A percentile compares a stretch with the other conserved stretches of the same genome.
Conservation (phyloP, 2,113 vertebrate species). For the Mormoops blainvillei region DNA sequence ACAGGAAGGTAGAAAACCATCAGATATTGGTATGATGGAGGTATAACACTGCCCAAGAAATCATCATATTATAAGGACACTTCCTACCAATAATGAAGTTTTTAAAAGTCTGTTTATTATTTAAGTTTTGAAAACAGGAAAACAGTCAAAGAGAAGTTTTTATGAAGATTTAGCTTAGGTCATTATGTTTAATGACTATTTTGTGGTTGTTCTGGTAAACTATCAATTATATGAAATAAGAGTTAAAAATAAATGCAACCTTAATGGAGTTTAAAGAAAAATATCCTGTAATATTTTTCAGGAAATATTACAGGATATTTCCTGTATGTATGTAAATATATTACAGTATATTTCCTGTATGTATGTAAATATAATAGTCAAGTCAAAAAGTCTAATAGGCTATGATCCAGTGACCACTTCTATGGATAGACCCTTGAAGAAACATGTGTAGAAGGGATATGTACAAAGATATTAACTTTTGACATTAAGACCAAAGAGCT, state of each 20-base stretch:
- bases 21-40: background rate
- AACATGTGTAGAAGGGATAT: background rate
- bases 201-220: background rate
- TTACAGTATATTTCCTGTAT: too few species aligned
- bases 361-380: too few species aligned
- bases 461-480: background rate
- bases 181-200: background rate
- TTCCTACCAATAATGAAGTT: background rate
- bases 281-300: background rate
- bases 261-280: background rate
- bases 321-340: too few species aligned
- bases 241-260: slow-evolving; percentile 8
- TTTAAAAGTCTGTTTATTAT: background rate
- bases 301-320: too few species aligned
- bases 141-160: background rate
- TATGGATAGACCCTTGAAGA: background rate
- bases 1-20: background rate
- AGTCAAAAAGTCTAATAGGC: background rate
- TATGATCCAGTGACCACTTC: background rate
- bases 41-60: background rate
- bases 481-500: background rate
- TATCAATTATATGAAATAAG: background rate
- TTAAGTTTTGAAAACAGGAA: background rate
- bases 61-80: background rate
- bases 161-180: background rate